phyloP scores from a whole-genome alignment of 2,113 vertebrate genomes.

The Phyllostomus discolor region DNA sequence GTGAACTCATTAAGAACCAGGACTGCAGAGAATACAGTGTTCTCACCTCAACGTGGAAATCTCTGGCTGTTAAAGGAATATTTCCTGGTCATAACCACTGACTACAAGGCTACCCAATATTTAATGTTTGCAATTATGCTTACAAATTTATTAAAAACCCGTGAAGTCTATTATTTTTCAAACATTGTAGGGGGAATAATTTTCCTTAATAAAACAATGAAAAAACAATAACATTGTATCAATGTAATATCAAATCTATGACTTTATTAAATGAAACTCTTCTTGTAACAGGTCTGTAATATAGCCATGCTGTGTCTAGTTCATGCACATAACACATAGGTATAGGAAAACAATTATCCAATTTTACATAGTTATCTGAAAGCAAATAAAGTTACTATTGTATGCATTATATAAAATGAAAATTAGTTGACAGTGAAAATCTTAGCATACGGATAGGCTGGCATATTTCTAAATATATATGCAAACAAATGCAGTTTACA shows the following conservation, averaged over 20 bases:
- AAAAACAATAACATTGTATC: not conserved
- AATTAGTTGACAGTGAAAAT: not conserved
- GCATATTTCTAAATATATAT: not conserved
- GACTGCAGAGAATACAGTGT: not conserved
- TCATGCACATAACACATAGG: not conserved
- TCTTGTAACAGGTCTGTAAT: not conserved
- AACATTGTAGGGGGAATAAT: not conserved
- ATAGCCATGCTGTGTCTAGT: not conserved
- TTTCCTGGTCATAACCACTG: not conserved
- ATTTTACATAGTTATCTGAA: not conserved
- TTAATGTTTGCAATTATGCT: not conserved
- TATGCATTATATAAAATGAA: not conserved
- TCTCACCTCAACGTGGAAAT: not conserved
- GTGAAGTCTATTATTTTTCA: not conserved
- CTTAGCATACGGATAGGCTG: not conserved
- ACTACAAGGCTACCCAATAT: fast-evolving
- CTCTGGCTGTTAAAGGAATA: not conserved
- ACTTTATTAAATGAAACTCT: not conserved
- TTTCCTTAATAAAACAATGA: not conserved
- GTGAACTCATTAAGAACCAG: not conserved
- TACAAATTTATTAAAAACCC: not conserved
- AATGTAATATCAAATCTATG: not conserved
- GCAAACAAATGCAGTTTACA: not conserved
- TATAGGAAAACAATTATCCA: not conserved
- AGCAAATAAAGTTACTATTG: not conserved